Conservation (phyloP, 2,113 vertebrate species). For the Sphaerodactylus townsendi region DNA sequence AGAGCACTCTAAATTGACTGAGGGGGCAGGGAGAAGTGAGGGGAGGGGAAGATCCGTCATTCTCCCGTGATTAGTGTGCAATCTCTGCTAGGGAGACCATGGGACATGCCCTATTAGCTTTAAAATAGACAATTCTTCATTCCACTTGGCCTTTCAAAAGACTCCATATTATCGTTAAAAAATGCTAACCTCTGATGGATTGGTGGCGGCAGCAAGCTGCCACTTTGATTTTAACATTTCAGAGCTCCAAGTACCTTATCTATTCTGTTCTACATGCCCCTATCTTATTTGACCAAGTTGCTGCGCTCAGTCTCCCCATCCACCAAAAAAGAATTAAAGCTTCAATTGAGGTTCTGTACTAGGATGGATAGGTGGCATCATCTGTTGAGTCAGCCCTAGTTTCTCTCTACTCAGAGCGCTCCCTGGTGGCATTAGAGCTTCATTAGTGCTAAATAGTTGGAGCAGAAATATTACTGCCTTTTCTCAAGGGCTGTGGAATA, state of each 20-base stretch:
- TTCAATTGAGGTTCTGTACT: constrained; percentile 9
- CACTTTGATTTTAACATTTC: not conserved
- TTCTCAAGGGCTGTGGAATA: not conserved
- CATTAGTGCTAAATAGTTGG: not conserved
- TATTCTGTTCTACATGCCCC: not conserved
- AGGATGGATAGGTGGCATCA: not conserved
- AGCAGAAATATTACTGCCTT: not conserved
- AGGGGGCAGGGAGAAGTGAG: not conserved
- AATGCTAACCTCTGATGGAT: not conserved
- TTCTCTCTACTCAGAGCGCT: not conserved
- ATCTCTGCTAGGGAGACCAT: constrained; percentile 25
- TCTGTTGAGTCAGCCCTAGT: not conserved
- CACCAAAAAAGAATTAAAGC: constrained; percentile 23
- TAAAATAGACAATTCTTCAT: constrained; percentile 30
- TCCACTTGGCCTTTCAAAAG: not conserved
- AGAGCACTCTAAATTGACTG: not conserved
- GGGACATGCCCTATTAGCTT: constrained; percentile 47
- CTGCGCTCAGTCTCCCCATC: not conserved
- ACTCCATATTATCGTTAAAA: constrained; percentile 2
- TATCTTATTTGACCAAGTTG: not conserved
- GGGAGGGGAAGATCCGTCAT: constrained; percentile 14
- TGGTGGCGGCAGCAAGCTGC: not conserved
- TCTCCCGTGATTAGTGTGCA: constrained; percentile 31
- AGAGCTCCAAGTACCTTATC: not conserved
- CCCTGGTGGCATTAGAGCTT: constrained; percentile 6